These are phyloP conservation scores for Theocolax elegans DNA, from an alignment of 1,140 invertebrate genomes.

Conservation along the genomic window DNA sequence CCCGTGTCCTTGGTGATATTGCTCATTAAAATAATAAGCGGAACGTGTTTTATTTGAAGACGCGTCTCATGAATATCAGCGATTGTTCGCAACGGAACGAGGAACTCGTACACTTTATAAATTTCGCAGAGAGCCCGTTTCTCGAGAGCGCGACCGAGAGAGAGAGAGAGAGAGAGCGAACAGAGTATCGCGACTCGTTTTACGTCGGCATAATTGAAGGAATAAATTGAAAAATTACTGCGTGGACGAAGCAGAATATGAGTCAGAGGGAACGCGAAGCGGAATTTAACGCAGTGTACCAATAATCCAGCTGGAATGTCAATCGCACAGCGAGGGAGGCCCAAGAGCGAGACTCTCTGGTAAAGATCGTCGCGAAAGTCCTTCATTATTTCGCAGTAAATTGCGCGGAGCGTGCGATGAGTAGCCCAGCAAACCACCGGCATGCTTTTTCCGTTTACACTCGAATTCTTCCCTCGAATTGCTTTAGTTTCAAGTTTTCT, in stretches of 20 bases:
- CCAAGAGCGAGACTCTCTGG: background rate
- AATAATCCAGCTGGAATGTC: conserved; percentile 41
- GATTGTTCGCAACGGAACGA: conserved; percentile 19
- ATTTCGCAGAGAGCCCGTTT: background rate
- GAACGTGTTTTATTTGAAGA: conserved; percentile 33
- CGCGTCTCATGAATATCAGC: conserved; percentile 34
- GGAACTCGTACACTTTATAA: conserved; percentile 31
- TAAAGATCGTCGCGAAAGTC: conserved; percentile 22
- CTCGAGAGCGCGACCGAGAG: background rate
- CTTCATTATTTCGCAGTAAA: conserved; percentile 42
- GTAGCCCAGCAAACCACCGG: background rate
- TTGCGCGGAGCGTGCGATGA: conserved; percentile 17
- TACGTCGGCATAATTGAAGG: conserved; percentile 37
- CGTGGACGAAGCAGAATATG: conserved; percentile 25
- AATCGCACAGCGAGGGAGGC: conserved; percentile 18
- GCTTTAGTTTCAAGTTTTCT: background rate
- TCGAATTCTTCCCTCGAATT: conserved; percentile 31
- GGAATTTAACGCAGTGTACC: conserved; percentile 29
- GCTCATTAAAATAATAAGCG: conserved; percentile 34
- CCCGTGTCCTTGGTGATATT: conserved; percentile 17
- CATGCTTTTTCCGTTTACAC: conserved; percentile 14
- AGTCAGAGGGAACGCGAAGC: conserved; percentile 29
- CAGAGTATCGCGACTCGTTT: conserved; percentile 41
- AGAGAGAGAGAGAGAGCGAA: background rate
- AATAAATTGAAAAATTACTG: conserved; percentile 45